Evolutionary conservation across 2,797 vertebrate genomes (phyloP), one percentile per base, ranked within the genome.

Genomic region (Nasua narica): DNA sequence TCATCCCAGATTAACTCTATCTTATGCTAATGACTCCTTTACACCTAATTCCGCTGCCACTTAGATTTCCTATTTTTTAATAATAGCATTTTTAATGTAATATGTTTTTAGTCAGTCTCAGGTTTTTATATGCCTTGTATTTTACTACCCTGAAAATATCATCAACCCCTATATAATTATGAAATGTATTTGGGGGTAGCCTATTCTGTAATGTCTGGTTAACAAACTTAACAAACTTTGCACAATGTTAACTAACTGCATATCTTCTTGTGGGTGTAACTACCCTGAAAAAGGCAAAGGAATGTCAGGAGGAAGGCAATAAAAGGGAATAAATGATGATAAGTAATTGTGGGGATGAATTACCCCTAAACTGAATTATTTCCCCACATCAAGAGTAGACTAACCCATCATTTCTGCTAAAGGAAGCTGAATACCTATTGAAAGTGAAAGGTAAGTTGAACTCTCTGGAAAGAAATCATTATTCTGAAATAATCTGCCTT

Each of bases 401-500:
- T 65, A 91, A 90, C 56, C 62, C 58, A 86, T 79, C 21, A 29
- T 88, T 95, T 95, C 62, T 94, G 48, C 54, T 94, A 87, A 94
- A 95, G 48, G 70, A 96, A 97, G 43, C 60, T 86, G 50, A 93
- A 78, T 94, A 90, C 14, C 56, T 97, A 48, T 48, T 94, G 65
- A 94, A 96, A 96, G 19, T 95, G 27, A 96, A 97, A 91, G 52
- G 56, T 69, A 96, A 95, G 40, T 95, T 97, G 56, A 91, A 87
- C 32, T 91, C 69, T 93, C 29, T 91, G 16, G 32, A 96, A 95
- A 85, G 35, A 95, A 94, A 94, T 86, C 25, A 50, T 60, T 97
- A 79, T 93, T 95, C 69, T 95, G 52, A 91, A 91, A 87, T 95
- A 95, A 91, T 70, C 54, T 93, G 37, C 52, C 56, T 95, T 96